Evolutionary conservation across 2,888 invertebrate species (phyloP).

Genomic region (Yponomeuta evonymella): DNA sequence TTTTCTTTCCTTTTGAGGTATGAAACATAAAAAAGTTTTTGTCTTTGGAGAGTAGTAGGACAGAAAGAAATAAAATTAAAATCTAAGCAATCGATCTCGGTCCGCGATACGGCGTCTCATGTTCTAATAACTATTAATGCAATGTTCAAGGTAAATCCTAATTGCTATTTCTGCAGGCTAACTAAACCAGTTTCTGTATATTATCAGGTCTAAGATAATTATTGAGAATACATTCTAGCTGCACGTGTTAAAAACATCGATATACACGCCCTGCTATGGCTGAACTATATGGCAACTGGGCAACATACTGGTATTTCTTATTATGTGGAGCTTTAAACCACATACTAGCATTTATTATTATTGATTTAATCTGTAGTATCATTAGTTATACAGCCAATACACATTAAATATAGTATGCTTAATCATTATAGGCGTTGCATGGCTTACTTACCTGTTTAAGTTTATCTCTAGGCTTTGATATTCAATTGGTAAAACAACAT

Average conservation of each 20-base stretch:
- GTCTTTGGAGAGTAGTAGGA: background rate
- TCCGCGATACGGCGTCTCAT: background rate
- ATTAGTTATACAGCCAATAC: background rate
- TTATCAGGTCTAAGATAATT: constrained; percentile 26
- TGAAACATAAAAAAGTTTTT: no score
- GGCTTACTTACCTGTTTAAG: background rate
- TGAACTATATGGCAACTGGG: background rate
- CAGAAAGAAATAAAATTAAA: background rate
- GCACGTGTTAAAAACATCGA: constrained; percentile 8
- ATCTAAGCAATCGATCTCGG: background rate
- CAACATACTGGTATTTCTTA: background rate
- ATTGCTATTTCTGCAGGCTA: constrained; percentile 39
- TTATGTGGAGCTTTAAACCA: background rate
- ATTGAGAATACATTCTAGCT: constrained; percentile 15
- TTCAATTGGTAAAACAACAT: no score
- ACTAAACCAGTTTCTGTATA: constrained; percentile 44
- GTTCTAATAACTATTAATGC: constrained; percentile 20
- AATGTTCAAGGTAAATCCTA: constrained; percentile 56
- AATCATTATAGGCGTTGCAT: background rate
- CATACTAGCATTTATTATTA: background rate
- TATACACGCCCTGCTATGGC: background rate
- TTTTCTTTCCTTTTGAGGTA: background rate
- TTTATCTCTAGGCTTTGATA: no score
- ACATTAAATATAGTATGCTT: background rate
- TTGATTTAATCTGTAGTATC: background rate